phyloP scores from a whole-genome alignment of 2,888 invertebrate species.

The Sinelater perroti region DNA sequence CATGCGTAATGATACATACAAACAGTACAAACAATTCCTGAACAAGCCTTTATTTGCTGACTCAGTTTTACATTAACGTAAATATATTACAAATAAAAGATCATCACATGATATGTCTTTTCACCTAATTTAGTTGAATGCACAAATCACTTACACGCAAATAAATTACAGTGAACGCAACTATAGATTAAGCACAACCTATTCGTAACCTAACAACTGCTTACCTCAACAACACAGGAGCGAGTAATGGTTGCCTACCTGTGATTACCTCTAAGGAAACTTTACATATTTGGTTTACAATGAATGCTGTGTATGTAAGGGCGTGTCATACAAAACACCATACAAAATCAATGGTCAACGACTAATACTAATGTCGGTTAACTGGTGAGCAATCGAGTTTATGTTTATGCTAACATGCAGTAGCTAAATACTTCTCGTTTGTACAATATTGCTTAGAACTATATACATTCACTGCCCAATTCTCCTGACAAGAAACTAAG shows the following conservation, averaged over 20 bases:
- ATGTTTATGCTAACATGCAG: slow-evolving; percentile 13
- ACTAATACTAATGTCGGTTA: background rate
- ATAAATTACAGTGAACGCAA: background rate
- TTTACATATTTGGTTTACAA: slow-evolving; percentile 2
- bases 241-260: no score
- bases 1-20: no score
- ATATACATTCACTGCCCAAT: background rate
- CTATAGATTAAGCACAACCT: background rate
- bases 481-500: no score
- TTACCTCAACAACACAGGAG: no score
- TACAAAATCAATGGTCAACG: no score
- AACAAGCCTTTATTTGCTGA: slow-evolving; percentile 8
- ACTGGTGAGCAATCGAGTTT: slow-evolving; percentile 7
- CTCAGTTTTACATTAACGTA: background rate
- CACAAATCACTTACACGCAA: slow-evolving; percentile 3
- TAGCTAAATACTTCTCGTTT: background rate
- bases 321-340: no score
- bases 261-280: slow-evolving; percentile 4
- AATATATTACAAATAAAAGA: slow-evolving; percentile 1
- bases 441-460: slow-evolving; percentile 12
- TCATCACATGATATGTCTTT: slow-evolving; percentile 23
- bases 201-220: no score
- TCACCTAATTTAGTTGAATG: slow-evolving; percentile 6
- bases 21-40: no score
- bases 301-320: background rate